phyloP scores from a whole-genome alignment of 2,888 invertebrate genomes.

The Leistus spinibarbis region DNA sequence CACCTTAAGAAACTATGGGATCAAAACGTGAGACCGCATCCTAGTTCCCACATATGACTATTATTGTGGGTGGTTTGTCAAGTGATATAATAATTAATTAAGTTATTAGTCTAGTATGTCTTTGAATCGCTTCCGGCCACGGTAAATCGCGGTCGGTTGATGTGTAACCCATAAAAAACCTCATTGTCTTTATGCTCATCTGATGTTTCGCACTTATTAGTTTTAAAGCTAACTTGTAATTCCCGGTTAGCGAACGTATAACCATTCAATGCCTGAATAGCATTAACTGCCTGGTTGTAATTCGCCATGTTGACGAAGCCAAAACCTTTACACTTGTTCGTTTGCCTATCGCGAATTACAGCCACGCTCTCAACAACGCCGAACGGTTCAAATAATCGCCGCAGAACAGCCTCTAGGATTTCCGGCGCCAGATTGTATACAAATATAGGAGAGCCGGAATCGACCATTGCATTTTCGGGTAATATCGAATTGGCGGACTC shows the following conservation, averaged over 20 bases:
- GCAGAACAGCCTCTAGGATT: constrained; percentile 88
- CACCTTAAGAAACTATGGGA: no score
- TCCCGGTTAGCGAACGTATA: constrained; percentile 94
- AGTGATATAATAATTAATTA: not conserved
- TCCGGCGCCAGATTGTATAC: constrained; percentile 92
- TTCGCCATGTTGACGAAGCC: constrained; percentile 99
- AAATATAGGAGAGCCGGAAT: constrained; percentile 91
- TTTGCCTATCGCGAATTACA: constrained; percentile 93
- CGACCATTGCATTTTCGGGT: constrained; percentile 84
- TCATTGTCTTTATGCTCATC: constrained; percentile 54
- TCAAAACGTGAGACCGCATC: not conserved
- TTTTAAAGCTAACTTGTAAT: constrained; percentile 97
- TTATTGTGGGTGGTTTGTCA: not conserved
- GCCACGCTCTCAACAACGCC: constrained; percentile 97
- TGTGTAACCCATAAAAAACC: not conserved
- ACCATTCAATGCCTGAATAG: constrained; percentile 95
- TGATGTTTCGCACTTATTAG: constrained; percentile 80
- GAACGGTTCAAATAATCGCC: constrained; percentile 96
- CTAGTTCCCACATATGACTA: not conserved
- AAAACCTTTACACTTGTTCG: constrained; percentile 98
- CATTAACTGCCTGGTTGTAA: constrained; percentile 95
- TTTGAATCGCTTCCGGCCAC: constrained; percentile 6
- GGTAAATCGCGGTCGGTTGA: constrained; percentile 15
- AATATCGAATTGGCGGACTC: constrained; percentile 75
- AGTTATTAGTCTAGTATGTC: not conserved